These are phyloP conservation scores for Drosophila neonasuta DNA, from an alignment of 2,888 invertebrate species.

Conservation along the genomic window DNA sequence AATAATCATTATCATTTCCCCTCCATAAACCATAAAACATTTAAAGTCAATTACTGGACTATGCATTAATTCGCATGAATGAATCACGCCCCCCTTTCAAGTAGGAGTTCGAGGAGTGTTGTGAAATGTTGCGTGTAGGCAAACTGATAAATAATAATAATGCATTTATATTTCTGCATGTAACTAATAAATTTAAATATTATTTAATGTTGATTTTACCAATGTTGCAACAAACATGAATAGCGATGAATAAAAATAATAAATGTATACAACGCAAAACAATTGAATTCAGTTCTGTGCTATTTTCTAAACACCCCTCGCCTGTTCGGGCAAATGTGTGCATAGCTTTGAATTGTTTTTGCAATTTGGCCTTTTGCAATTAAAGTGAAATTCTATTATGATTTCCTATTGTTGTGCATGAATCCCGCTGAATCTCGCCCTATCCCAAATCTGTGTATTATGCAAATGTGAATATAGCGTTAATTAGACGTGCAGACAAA, in stretches of 20 bases:
- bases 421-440: not conserved
- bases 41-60: slow-evolving; percentile 36
- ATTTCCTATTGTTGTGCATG: slow-evolving; percentile 8
- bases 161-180: not conserved
- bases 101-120: not conserved
- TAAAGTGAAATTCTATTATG: slow-evolving; percentile 24
- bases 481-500: slow-evolving; percentile 50
- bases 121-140: not conserved
- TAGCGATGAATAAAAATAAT: not conserved
- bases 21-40: slow-evolving; percentile 26
- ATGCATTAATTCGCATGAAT: slow-evolving; percentile 28
- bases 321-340: not conserved
- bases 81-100: slow-evolving; percentile 7
- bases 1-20: slow-evolving; percentile 12
- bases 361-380: slow-evolving; percentile 32
- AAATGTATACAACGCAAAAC: slow-evolving; percentile 4
- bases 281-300: slow-evolving; percentile 2
- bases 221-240: slow-evolving; percentile 25
- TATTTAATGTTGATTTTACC: slow-evolving; percentile 28
- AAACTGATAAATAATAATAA: slow-evolving; percentile 20
- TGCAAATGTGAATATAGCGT: slow-evolving; percentile 47
- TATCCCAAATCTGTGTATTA: slow-evolving; percentile 12
- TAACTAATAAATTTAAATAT: slow-evolving; percentile 37
- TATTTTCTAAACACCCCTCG: slow-evolving; percentile 17
- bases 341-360: slow-evolving; percentile 6